Conservation (phyloP, 2,113 vertebrate genomes). For the Microcebus griseorufus region DNA sequence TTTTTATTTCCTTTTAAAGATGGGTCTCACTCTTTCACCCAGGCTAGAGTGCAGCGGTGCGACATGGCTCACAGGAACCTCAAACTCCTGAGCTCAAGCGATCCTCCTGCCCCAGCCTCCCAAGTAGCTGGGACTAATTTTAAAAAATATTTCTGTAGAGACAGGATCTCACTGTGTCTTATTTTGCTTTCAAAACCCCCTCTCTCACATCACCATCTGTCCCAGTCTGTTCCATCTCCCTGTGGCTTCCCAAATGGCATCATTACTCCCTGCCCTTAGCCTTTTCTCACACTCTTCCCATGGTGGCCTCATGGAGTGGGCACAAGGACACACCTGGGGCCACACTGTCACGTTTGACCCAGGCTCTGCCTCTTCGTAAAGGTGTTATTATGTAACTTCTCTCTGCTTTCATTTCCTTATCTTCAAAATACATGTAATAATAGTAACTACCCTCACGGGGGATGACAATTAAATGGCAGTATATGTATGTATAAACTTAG, state of each 20-base stretch:
- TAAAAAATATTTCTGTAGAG: too few relatives aligned
- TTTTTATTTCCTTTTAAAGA: neutral
- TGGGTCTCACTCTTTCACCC: too few relatives aligned
- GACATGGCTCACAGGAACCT: too few relatives aligned
- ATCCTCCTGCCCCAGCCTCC: too few relatives aligned
- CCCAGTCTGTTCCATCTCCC: neutral
- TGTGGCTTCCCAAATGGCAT: too few relatives aligned
- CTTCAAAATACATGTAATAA: neutral
- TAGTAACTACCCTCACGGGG: neutral
- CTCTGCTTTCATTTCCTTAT: neutral
- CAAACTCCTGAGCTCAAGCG: too few relatives aligned
- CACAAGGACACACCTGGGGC: accelerated
- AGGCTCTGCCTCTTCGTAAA: neutral
- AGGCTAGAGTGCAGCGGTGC: too few relatives aligned
- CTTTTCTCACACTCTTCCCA: neutral
- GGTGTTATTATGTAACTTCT: neutral
- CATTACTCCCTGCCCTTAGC: neutral
- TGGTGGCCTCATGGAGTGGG: neutral
- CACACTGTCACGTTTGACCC: neutral
- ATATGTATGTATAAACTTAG: neutral
- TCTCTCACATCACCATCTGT: neutral
- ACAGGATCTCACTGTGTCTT: too few relatives aligned
- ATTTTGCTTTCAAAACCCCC: neutral
- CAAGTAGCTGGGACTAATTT: too few relatives aligned
- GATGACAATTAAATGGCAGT: neutral